Conservation (phyloP, 2,797 vertebrate species). For the Enteromius paludinosus region DNA sequence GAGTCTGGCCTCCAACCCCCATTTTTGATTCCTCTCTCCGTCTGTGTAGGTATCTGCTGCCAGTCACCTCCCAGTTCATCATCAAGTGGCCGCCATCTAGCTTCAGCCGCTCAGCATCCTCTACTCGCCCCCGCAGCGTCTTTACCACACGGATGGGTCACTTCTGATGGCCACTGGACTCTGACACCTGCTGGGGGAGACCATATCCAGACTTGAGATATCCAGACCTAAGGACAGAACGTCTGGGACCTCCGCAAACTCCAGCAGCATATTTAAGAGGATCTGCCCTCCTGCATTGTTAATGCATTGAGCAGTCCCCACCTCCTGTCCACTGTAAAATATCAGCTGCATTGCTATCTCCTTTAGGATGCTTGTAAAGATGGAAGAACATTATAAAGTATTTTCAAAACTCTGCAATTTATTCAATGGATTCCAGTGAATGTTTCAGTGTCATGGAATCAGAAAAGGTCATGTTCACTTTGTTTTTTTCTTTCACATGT, state of each 20-base stretch:
- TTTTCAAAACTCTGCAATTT: slow-evolving; percentile 75
- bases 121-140: slow-evolving; percentile 86
- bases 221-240: background rate
- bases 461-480: slow-evolving; percentile 65
- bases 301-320: slow-evolving; percentile 49
- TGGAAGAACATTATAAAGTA: slow-evolving; percentile 64
- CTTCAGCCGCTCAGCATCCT: slow-evolving; percentile 83
- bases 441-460: slow-evolving; percentile 71
- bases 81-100: slow-evolving; percentile 89
- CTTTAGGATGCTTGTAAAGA: slow-evolving; percentile 78
- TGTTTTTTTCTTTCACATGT: slow-evolving; percentile 50
- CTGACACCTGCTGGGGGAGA: slow-evolving; percentile 30
- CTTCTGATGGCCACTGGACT: slow-evolving; percentile 77
- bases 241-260: slow-evolving; percentile 29
- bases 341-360: slow-evolving; percentile 72
- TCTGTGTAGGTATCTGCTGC: slow-evolving; percentile 93
- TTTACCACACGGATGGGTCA: slow-evolving; percentile 88
- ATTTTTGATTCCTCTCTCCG: slow-evolving; percentile 62
- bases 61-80: slow-evolving; percentile 94
- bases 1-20: slow-evolving; percentile 70
- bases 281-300: slow-evolving; percentile 39
- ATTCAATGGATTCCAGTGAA: slow-evolving; percentile 72
- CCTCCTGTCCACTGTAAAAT: slow-evolving; percentile 70
- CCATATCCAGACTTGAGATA: slow-evolving; percentile 16
- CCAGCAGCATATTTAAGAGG: slow-evolving; percentile 46